Evolutionary conservation across 2,797 vertebrate species (phyloP), one percentile per base, ranked within the genome.

Genomic region (Todus mexicanus): DNA sequence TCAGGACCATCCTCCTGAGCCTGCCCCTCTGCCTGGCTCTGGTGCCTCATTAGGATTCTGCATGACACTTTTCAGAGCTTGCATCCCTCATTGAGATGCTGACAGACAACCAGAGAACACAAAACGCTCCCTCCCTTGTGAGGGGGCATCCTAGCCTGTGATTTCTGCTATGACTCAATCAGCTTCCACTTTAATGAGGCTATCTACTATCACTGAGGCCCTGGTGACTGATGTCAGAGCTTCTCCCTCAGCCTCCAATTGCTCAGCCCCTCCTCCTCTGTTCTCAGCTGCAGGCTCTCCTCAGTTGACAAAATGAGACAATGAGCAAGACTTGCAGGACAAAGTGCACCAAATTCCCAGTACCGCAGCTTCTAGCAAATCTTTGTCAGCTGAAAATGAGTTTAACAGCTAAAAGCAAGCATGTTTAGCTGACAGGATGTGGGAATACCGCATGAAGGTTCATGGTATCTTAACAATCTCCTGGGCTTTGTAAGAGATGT

Each of bases 11-110:
- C 48, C 73, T 69, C 70, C 71, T 27, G 69, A 85, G 87, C 50
- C 72, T n/a, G 56, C 48, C 74, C 66, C 75, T 77, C 86, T 74
- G 71, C 51, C 85, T 51, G 53, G 45, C 78, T 78, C 93, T 35
- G 72, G 59, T 53, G 56, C 82, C 77, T 93, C 90, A 79, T 87
- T 65, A 95, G 88, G 81, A 96, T 95, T 87, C 92, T 68, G 37
- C 70, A 21, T 71, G 84, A 87, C 83, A 75, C 35, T 13, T 79
- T 75, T 48, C 71, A 77, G 74, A 96, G 94, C 57, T 89, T 59
- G 23, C 78, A 83, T 79, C 91, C 91, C 70, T 94, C 93, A 91
- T 26, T 64, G 92, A 95, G 87, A 95, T 89, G 82, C 84, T 86
- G 74, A 81, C 85, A 92, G 91, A 88, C 72, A 93, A 89, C 7